Base-by-base conservation (phyloP, 1,140 invertebrate genomes). In the Dufourea novaeangliae region DNA sequence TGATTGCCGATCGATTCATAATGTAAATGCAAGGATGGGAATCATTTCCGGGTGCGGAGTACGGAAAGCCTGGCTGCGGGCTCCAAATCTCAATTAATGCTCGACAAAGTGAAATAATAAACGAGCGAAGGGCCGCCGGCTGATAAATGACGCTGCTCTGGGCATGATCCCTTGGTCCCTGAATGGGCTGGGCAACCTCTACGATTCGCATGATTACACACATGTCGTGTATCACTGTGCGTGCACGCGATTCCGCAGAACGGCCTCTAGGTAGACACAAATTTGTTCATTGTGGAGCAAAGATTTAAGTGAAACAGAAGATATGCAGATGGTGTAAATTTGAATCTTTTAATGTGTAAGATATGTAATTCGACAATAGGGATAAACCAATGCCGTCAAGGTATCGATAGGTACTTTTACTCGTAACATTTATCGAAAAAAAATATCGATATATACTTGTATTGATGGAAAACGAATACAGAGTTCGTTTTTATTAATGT, bases 31-130 rank as follows among this genome's bases (percentile, higher is more conserved):
- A 7, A 11, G 34, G 12, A 44, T 46, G 27, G 22, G 39, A 57
- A 29, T 52, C 64, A 57, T 77, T 71, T 78, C 74, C 64, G 73
- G 64, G 50, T 77, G 59, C 14, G 39, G n/a, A 37, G 39, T 32
- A 68, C 57, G 46, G 34, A 56, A 52, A 63, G 61, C 6, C 22
- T 67, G 74, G 67, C 63, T 74, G 62, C 57, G 37, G 78, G 71
- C 72, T 70, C 63, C 72, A 59, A 85, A 84, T 85, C 78, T 72
- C 73, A 80, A 85, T 85, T 84, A 84, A 84, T 80, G 68, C 63
- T 67, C 29, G 64, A 52, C 63, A 80, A 84, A 84, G 69, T 78
- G 82, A 84, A 84, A 85, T 78, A 74, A 80, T 80, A 76, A 72
- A 79, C 82, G 71, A 84, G 39, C 32, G 54, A 39, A 25, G 46